Conservation (phyloP, 2,888 invertebrate genomes). For the Pocota personata region DNA sequence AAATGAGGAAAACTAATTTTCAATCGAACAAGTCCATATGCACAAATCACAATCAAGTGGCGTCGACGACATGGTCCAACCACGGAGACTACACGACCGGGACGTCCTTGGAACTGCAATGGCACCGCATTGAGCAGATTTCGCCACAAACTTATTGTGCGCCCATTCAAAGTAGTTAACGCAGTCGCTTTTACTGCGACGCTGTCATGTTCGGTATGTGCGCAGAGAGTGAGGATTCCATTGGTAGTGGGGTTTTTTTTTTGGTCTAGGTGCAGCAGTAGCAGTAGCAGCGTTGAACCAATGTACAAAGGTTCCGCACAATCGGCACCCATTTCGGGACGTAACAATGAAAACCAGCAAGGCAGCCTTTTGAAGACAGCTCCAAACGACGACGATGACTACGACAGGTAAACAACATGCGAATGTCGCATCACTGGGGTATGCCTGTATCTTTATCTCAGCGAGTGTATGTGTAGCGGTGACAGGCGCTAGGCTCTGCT, state of each 20-base stretch:
- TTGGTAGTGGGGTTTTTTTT: neutral
- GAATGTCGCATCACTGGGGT: constrained; percentile 46
- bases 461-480: neutral
- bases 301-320: constrained; percentile 68
- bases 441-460: neutral
- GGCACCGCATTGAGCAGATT: neutral
- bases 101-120: constrained; percentile 42
- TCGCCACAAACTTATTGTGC: neutral
- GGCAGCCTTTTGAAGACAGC: constrained; percentile 32
- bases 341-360: constrained; percentile 53
- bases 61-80: neutral
- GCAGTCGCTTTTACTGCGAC: constrained; percentile 28
- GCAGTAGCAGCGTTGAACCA: neutral
- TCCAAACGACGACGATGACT: constrained; percentile 19
- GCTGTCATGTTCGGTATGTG: constrained; percentile 69
- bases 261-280: constrained; percentile 14
- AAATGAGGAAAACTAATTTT: constrained; percentile 10
- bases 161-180: constrained; percentile 50
- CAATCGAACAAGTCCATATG: constrained; percentile 46
- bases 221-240: constrained; percentile 21
- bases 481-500: constrained; percentile 23
- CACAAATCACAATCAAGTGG: constrained; percentile 74
- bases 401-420: constrained; percentile 71
- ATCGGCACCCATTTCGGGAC: constrained; percentile 67
- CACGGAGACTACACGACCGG: neutral